Evolutionary conservation across 2,888 invertebrate species (phyloP).

Genomic region (Gastrophysa polygoni): DNA sequence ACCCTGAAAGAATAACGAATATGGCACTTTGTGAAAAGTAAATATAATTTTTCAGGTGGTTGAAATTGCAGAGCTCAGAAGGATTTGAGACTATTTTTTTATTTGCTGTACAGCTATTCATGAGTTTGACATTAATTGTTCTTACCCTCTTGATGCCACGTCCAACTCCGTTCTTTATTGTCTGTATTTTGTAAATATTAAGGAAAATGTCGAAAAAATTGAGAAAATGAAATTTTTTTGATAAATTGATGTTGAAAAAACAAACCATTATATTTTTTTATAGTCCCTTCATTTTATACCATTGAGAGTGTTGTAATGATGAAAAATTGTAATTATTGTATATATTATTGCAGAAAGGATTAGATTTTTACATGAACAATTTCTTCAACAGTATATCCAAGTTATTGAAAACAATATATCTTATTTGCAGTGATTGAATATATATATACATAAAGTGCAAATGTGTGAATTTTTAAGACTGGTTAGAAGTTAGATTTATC

Average conservation of each 20-base stretch:
- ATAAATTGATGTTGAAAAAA: conserved; percentile 27
- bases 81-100: too few relatives aligned
- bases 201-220: conserved; percentile 15
- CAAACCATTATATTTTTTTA: conserved; percentile 23
- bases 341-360: conserved; percentile 29
- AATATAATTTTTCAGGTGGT: too few relatives aligned
- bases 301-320: conserved; percentile 14
- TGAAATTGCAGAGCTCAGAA: too few relatives aligned
- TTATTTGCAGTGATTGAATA: conserved; percentile 23
- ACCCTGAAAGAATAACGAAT: too few relatives aligned
- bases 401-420: conserved; percentile 14
- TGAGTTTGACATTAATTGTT: too few relatives aligned
- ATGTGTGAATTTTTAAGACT: conserved; percentile 58
- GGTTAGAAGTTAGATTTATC: conserved; percentile 50
- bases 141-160: too few relatives aligned
- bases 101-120: too few relatives aligned
- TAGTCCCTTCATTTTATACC: conserved; percentile 21
- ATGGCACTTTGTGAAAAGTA: too few relatives aligned
- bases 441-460: conserved; percentile 47
- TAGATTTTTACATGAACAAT: conserved; percentile 21
- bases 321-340: conserved; percentile 42
- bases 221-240: conserved; percentile 31
- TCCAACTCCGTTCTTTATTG: neutral
- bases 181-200: conserved; percentile 24
- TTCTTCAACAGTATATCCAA: conserved; percentile 23